Percentiles rank a stretch among this genome's conserved stretches.
phyloP scores from a whole-genome alignment of 2,113 vertebrate genomes.

The Pipra filicauda region DNA sequence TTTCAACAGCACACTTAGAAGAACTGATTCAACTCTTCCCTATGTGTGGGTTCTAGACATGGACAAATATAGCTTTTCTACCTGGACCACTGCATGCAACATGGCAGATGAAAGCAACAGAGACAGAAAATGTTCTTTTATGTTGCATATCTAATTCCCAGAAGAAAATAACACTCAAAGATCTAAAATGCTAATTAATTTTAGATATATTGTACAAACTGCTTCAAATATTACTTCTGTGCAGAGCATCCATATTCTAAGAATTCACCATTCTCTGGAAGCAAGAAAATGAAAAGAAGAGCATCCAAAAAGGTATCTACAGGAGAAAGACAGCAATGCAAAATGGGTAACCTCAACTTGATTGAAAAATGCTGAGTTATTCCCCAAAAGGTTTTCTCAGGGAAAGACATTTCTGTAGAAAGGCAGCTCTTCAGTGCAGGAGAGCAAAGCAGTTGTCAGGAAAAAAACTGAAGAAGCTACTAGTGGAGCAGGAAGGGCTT shows the following conservation, averaged over 20 bases:
- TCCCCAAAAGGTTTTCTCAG: neutral
- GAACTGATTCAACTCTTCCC: neutral
- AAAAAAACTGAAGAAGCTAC: neutral
- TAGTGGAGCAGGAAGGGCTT: neutral
- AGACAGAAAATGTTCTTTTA: neutral
- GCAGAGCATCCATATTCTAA: neutral
- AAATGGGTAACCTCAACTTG: neutral
- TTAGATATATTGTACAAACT: neutral
- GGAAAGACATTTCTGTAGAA: neutral
- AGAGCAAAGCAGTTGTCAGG: neutral
- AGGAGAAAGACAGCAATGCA: neutral
- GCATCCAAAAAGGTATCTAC: neutral
- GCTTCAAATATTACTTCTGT: neutral
- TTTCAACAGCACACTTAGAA: neutral
- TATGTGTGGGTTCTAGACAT: neutral
- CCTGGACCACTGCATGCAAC: neutral
- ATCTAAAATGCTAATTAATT: neutral
- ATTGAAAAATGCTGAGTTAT: neutral
- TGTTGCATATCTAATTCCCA: neutral
- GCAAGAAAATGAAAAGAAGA: neutral
- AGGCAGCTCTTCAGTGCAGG: neutral
- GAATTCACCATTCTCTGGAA: neutral
- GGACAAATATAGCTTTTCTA: neutral
- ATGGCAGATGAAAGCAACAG: neutral
- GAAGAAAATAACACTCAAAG: neutral